phyloP scores from a whole-genome alignment of 2,113 vertebrate species.

The Muntiacus muntjak region DNA sequence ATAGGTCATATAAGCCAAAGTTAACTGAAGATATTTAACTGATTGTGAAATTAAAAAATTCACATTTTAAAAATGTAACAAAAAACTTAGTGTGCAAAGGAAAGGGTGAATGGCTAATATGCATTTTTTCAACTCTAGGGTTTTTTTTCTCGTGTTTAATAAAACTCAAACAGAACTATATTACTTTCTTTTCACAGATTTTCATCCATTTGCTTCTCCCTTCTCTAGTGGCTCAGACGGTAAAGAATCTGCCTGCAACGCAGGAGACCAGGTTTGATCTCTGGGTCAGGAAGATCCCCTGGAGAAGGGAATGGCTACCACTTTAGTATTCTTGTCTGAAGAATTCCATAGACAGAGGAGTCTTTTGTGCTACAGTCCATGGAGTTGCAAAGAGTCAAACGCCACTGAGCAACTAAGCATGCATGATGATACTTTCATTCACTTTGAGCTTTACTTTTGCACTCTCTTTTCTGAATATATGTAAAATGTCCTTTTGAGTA shows the following conservation, averaged over 20 bases:
- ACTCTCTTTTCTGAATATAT: constrained; percentile 65
- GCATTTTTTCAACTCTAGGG: neutral
- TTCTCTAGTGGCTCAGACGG: neutral
- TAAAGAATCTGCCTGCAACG: neutral
- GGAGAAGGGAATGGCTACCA: neutral
- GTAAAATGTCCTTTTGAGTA: constrained; percentile 71
- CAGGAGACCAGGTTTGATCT: neutral
- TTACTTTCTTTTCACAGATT: neutral
- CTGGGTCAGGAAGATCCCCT: neutral
- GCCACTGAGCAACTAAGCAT: neutral
- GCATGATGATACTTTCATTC: constrained; percentile 42
- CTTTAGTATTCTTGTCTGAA: neutral
- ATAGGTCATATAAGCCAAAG: neutral
- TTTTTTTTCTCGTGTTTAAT: neutral
- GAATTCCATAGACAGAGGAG: neutral
- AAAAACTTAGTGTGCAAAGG: neutral
- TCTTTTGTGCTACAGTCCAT: neutral
- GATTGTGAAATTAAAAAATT: neutral
- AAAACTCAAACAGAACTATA: neutral
- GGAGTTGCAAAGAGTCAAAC: neutral
- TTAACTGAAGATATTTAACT: neutral
- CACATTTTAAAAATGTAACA: neutral
- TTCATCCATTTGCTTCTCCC: constrained; percentile 38
- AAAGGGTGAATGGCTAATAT: neutral
- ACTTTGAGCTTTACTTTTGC: constrained; percentile 48